Evolutionary conservation across 37 sponge, comb jelly and placozoan genomes (phyloP), one percentile per base, ranked within the genome.

Genomic region (Petrosia ficiformis): DNA sequence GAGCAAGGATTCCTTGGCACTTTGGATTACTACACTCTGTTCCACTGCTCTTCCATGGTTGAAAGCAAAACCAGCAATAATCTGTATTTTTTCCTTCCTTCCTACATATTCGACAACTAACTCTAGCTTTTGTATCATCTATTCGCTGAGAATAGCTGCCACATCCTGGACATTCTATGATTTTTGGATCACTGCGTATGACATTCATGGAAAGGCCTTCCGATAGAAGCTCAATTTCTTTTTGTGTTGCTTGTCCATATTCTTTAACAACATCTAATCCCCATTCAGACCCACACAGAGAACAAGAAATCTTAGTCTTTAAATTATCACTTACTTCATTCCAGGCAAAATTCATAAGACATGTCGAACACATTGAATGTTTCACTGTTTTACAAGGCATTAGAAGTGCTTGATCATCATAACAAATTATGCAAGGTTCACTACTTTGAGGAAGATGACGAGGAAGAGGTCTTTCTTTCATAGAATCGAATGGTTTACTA

Each of bases 151-250:
- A 78, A 38, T 65, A 70, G 52, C 63, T 71, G 2, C 34, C 2
- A 39, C 84, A 84, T 1, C 84, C 84, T 38, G 79, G 79, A 60
- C 79, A 85, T 44, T 85, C 86, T 33, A 35, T 65, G 44, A 85
- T 52, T 29, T 48, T 30, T 11, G 70, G 38, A 48, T 82, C 69
- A 75, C 39, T 66, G 42, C 21, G 37, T 39, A 74, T 75, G 19
- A 39, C 54, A 74, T 82, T 82, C 39, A 61, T 59, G 1, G 82
- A 82, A 10, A 82, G 57, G 1, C 69, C 30, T 2, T 74, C 69
- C 1, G 36, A 34, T 2, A 82, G 39, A 8, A 52, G 67, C 2
- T 65, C 67, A 38, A 82, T 60, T 48, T 82, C 82, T 8, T 65
- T 28, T 0, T 42, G 28, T 6, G 42, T 43, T 38, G 68, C 82